Percentiles rank a stretch among this genome's conserved stretches.
Evolutionary conservation across 2,888 invertebrate species (phyloP).

Genomic region (Formica aserva): DNA sequence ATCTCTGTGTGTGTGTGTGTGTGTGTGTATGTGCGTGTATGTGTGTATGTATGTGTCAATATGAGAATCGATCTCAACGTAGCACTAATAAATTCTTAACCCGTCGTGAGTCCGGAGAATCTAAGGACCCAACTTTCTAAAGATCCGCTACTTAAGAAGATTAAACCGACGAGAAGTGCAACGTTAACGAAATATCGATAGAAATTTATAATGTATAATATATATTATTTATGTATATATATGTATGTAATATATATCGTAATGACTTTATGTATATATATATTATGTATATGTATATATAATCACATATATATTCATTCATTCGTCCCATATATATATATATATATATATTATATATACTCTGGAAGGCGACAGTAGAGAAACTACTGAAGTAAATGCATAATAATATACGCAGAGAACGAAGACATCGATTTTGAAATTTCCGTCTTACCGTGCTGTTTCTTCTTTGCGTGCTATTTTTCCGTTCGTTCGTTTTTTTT

Average conservation of each 20-base stretch:
- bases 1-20: neutral
- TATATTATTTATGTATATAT: slow-evolving; percentile 65
- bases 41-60: slow-evolving; percentile 5
- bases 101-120: slow-evolving; percentile 44
- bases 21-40: neutral
- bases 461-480: slow-evolving; percentile 13
- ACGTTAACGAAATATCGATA: slow-evolving; percentile 77
- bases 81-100: slow-evolving; percentile 54
- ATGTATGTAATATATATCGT: slow-evolving; percentile 64
- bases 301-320: slow-evolving; percentile 63
- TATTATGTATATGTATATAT: slow-evolving; percentile 58
- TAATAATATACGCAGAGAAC: slow-evolving; percentile 77
- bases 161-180: slow-evolving; percentile 73
- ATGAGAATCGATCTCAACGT: slow-evolving; percentile 23
- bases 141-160: slow-evolving; percentile 65
- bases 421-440: slow-evolving; percentile 72
- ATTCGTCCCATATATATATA: slow-evolving; percentile 57
- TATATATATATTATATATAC: slow-evolving; percentile 69
- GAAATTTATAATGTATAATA: slow-evolving; percentile 74
- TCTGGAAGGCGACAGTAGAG: slow-evolving; percentile 83
- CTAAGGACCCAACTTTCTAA: slow-evolving; percentile 44
- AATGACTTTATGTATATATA: slow-evolving; percentile 28
- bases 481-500: slow-evolving; percentile 12
- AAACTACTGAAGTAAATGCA: slow-evolving; percentile 84
- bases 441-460: slow-evolving; percentile 41